phyloP scores from a whole-genome alignment of 2,113 vertebrate species.

The Amazona guildingii region DNA sequence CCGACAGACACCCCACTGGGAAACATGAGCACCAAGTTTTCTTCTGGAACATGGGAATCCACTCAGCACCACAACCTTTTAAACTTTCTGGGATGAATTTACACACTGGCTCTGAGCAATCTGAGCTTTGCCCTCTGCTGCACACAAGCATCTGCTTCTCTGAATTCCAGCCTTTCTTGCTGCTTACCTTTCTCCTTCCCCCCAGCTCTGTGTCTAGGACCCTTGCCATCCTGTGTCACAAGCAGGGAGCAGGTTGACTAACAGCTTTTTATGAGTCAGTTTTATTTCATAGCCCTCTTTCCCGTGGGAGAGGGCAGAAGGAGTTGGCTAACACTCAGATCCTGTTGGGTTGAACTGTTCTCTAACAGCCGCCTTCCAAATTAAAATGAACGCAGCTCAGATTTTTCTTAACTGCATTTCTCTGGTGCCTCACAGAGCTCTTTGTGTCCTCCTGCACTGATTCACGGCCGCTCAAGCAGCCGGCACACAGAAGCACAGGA shows the following conservation, averaged over 20 bases:
- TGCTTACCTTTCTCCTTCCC: background rate
- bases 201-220: background rate
- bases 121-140: background rate
- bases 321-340: slow-evolving; percentile 21
- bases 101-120: background rate
- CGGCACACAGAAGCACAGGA: background rate
- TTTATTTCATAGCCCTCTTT: slow-evolving; percentile 30
- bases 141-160: background rate
- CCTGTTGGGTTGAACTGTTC: slow-evolving; percentile 10
- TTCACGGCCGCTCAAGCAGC: slow-evolving; percentile 16
- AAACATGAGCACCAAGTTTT: background rate
- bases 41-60: background rate
- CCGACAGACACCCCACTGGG: rapidly evolving
- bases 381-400: slow-evolving; percentile 7
- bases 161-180: background rate
- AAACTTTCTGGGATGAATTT: background rate
- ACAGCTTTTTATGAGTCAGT: slow-evolving; percentile 31
- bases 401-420: slow-evolving; percentile 18
- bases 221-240: background rate
- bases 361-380: background rate
- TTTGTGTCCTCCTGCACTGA: slow-evolving; percentile 21
- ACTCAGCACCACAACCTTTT: background rate
- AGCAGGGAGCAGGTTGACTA: slow-evolving; percentile 14
- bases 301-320: slow-evolving; percentile 42
- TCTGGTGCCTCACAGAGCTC: background rate